phyloP scores from a whole-genome alignment of 2,113 vertebrate genomes.

The Otis tarda region DNA sequence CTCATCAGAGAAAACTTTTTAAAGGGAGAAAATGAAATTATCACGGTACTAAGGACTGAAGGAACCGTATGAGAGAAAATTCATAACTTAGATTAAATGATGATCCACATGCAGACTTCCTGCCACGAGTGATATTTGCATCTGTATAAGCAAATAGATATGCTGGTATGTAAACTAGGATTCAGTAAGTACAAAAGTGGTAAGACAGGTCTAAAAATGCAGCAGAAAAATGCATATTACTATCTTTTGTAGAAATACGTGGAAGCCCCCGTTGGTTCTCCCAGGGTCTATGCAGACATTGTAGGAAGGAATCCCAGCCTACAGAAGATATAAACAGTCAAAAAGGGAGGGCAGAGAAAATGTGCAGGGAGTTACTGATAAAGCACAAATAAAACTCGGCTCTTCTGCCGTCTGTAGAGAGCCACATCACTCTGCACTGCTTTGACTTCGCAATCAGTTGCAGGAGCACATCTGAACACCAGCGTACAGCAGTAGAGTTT shows the following conservation, averaged over 20 bases:
- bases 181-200: background rate
- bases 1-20: background rate
- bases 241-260: rapidly evolving
- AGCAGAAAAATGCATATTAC: background rate
- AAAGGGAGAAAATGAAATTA: background rate
- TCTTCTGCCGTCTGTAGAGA: background rate
- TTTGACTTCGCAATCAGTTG: background rate
- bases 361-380: background rate
- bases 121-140: background rate
- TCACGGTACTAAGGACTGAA: background rate
- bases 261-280: background rate
- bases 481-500: rapidly evolving
- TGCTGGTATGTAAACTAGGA: background rate
- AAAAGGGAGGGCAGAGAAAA: background rate
- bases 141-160: background rate
- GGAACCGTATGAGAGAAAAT: background rate
- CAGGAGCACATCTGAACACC: background rate
- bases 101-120: background rate
- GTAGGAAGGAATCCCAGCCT: background rate
- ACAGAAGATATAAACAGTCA: background rate
- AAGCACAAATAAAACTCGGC: background rate
- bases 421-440: too few species aligned
- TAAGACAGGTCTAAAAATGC: background rate
- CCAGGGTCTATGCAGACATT: background rate
- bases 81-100: background rate